phyloP scores from a whole-genome alignment of 2,888 invertebrate species.

The Drosophila anomalata region DNA sequence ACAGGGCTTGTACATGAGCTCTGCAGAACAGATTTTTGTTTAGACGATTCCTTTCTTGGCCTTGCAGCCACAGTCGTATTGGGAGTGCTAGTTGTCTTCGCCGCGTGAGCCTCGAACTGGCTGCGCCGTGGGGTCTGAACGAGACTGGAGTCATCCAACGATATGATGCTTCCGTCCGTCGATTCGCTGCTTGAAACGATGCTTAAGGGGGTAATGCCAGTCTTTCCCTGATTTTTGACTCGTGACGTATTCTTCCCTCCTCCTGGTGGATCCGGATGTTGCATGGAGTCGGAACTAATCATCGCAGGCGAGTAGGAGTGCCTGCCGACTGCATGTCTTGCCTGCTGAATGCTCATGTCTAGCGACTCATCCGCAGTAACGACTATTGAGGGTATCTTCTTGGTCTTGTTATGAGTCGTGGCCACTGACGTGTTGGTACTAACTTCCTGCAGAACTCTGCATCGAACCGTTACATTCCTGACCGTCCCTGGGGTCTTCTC shows the following conservation, averaged over 20 bases:
- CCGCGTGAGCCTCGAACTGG: background rate
- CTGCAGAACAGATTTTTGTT: background rate
- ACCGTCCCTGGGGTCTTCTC: background rate
- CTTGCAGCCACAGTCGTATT: background rate
- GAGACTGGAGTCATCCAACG: background rate
- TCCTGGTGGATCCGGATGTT: background rate
- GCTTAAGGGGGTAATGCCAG: background rate
- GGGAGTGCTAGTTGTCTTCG: background rate
- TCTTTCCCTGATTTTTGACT: background rate
- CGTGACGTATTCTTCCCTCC: background rate
- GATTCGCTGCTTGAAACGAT: background rate
- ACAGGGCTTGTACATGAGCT: background rate
- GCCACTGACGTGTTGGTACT: background rate
- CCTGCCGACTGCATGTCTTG: background rate
- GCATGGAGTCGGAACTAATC: background rate
- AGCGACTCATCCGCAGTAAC: background rate
- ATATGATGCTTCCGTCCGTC: background rate
- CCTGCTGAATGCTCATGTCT: background rate
- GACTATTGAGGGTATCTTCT: background rate
- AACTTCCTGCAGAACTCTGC: background rate
- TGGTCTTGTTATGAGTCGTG: background rate
- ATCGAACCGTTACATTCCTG: background rate
- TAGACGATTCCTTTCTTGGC: background rate
- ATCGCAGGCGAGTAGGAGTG: background rate
- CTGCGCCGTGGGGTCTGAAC: background rate